phyloP scores from a whole-genome alignment of 2,888 invertebrate genomes.

The Oscheius myriophilus region DNA sequence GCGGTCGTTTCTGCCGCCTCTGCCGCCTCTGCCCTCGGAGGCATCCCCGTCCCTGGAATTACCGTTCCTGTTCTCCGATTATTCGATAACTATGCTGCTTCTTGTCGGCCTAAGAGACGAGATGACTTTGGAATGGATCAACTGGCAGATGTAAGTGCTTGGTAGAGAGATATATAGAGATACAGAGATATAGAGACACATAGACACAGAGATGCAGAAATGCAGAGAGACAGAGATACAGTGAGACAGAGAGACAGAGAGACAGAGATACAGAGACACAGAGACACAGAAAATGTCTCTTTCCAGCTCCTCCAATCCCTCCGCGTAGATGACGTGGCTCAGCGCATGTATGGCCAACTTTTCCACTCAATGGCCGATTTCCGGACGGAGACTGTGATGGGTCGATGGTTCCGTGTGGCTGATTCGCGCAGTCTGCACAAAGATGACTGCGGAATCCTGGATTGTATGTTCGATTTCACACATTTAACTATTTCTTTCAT shows the following conservation, averaged over 20 bases:
- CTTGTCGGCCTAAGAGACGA: constrained; percentile 51
- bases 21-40: constrained; percentile 18
- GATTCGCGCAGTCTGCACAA: constrained; percentile 65
- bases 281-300: no score
- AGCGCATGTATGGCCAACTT: constrained; percentile 61
- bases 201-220: no score
- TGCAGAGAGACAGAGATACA: no score
- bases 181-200: no score
- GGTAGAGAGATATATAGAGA: no score
- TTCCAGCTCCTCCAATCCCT: constrained; percentile 61
- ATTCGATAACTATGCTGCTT: constrained; percentile 63
- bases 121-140: constrained; percentile 57
- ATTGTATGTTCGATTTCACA: constrained; percentile 62
- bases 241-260: no score
- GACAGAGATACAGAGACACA: no score
- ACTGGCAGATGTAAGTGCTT: constrained; percentile 53
- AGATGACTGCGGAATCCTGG: constrained; percentile 61
- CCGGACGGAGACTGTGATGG: constrained; percentile 62
- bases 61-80: constrained; percentile 60
- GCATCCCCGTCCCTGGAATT: constrained; percentile 62
- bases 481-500: background rate
- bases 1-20: background rate
- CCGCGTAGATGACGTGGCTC: constrained; percentile 67
- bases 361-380: constrained; percentile 67
- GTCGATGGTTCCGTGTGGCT: constrained; percentile 68